These are phyloP conservation scores for Stichodactyla mertensii DNA, from an alignment of 64 coral and sea anemone species.

Conservation along the genomic window DNA sequence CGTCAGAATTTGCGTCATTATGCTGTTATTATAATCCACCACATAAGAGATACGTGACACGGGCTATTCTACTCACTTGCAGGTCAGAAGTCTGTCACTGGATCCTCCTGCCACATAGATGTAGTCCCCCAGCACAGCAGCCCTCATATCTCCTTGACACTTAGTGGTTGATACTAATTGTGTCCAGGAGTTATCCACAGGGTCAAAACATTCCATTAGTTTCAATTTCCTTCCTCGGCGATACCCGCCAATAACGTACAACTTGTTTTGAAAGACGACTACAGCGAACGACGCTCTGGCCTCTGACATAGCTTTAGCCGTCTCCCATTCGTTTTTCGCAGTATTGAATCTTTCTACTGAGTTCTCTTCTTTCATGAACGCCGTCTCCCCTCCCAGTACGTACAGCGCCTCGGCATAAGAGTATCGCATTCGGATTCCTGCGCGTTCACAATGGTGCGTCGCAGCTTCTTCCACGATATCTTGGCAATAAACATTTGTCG, in stretches of 20 bases:
- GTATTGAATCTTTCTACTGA: conserved; percentile 80
- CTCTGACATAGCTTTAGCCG: conserved; percentile 55
- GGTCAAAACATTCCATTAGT: conserved; percentile 91
- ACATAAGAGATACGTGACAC: no score
- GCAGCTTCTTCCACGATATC: conserved; percentile 85
- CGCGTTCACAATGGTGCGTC: conserved; percentile 80
- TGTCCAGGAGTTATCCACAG: conserved; percentile 53
- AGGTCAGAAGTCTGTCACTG: conserved; percentile 75
- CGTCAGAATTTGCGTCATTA: no score
- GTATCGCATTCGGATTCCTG: conserved; percentile 73
- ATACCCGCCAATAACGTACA: conserved; percentile 93
- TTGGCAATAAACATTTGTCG: conserved; percentile 63
- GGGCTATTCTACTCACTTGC: conserved; percentile 54
- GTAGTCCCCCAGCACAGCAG: conserved; percentile 76
- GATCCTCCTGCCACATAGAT: conserved; percentile 97
- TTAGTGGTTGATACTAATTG: conserved; percentile 63
- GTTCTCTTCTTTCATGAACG: conserved; percentile 96
- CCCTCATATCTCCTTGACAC: conserved; percentile 88
- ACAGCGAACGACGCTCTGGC: conserved; percentile 80
- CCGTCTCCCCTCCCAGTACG: conserved; percentile 86
- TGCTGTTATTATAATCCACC: no score
- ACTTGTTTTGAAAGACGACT: conserved; percentile 53
- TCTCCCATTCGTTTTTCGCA: conserved; percentile 75
- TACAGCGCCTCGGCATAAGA: conserved; percentile 77
- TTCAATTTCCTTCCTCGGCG: conserved; percentile 77